Evolutionary conservation across 2,113 vertebrate species (phyloP).

Genomic region (Myodes glareolus): DNA sequence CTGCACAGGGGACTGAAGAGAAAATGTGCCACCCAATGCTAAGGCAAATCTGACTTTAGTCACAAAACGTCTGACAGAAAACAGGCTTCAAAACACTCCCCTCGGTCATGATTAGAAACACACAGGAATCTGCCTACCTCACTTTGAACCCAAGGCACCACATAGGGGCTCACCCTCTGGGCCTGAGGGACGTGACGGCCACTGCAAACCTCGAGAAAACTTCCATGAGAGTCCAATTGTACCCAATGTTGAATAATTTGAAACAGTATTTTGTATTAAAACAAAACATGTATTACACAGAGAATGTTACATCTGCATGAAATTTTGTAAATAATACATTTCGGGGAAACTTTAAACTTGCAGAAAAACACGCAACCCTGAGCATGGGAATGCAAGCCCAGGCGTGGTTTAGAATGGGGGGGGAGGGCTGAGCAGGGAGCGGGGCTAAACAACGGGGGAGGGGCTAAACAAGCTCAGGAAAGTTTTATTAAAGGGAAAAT

Average conservation of each 20-base stretch:
- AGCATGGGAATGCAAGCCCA: not conserved
- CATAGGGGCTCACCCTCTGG: not conserved
- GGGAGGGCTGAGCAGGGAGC: not conserved
- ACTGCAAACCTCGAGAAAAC: not conserved
- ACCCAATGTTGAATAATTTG: not conserved
- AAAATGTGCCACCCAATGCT: not conserved
- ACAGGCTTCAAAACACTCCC: not conserved
- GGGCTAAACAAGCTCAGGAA: not conserved
- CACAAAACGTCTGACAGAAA: not conserved
- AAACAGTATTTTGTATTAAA: conserved; percentile 19
- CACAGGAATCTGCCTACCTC: not conserved
- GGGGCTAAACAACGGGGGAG: not conserved
- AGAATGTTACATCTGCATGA: not conserved
- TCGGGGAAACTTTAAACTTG: conserved; percentile 10
- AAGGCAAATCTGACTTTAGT: not conserved
- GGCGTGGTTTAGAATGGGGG: not conserved
- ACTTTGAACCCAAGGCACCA: not conserved
- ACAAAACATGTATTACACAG: not conserved
- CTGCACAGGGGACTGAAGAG: not conserved
- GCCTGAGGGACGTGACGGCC: not conserved
- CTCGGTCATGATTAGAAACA: not conserved
- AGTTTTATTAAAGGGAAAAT: not conserved
- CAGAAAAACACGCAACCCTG: not conserved
- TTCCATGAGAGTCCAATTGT: not conserved
- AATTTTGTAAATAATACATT: not conserved